Conservation (phyloP, 2,797 vertebrate species). For the Falco rusticolus region DNA sequence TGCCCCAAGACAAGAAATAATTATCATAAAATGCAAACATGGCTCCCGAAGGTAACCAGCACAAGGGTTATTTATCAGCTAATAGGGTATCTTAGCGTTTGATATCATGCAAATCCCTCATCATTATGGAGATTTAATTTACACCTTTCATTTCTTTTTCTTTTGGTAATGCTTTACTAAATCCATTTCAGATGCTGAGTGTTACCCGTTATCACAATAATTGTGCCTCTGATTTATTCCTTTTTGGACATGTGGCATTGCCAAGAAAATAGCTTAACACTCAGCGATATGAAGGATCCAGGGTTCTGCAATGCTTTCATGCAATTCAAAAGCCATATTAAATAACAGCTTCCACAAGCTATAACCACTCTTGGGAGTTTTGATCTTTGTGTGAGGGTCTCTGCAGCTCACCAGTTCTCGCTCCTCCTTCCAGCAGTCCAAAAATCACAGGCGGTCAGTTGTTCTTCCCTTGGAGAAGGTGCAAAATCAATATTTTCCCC, state of each 20-base stretch:
- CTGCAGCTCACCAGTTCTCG: background rate
- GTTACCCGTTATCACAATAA: conserved; percentile 38
- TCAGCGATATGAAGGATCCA: background rate
- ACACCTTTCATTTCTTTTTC: conserved; percentile 54
- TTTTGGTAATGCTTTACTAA: conserved; percentile 26
- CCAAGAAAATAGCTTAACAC: conserved; percentile 1
- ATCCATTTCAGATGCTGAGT: conserved; percentile 21
- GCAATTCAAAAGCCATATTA: background rate
- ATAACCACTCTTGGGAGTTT: background rate
- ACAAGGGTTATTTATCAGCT: conserved; percentile 65
- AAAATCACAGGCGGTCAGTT: background rate
- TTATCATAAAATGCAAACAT: conserved; percentile 57
- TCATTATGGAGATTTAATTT: conserved; percentile 66
- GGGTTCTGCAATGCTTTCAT: background rate
- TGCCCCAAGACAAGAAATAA: conserved; percentile 60
- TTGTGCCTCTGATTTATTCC: conserved; percentile 32
- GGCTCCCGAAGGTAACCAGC: conserved; percentile 25
- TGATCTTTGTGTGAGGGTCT: background rate
- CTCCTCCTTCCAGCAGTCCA: background rate
- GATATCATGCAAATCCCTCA: conserved; percentile 58
- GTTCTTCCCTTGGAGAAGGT: background rate
- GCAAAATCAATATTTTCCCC: background rate
- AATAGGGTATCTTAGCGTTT: conserved; percentile 40
- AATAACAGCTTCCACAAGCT: background rate
- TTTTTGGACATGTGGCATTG: background rate